Conservation (phyloP, 2,113 vertebrate genomes). For the Apus apus region DNA sequence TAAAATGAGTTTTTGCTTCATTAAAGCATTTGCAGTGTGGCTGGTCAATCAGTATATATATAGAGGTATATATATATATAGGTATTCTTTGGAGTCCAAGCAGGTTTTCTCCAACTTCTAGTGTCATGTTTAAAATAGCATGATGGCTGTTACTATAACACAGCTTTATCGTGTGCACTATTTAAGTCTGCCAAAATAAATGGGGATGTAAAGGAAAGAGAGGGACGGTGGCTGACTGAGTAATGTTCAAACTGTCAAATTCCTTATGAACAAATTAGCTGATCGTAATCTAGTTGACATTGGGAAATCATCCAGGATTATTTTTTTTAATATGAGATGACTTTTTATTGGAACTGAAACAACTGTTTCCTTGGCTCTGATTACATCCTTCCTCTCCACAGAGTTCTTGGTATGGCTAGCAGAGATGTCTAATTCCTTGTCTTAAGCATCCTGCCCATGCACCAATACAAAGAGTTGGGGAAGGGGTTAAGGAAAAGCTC, state of each 20-base stretch:
- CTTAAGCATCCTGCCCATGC: background rate
- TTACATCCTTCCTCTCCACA: conserved; percentile 42
- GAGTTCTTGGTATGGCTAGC: background rate
- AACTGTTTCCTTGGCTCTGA: conserved; percentile 18
- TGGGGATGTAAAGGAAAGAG: conserved; percentile 32
- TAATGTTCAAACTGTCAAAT: conserved; percentile 63
- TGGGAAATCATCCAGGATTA: conserved; percentile 54
- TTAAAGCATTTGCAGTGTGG: conserved; percentile 56
- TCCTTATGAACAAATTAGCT: conserved; percentile 69
- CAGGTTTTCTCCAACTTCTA: conserved; percentile 39
- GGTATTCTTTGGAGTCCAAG: background rate
- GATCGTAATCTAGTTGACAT: conserved; percentile 63
- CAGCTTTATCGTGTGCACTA: conserved; percentile 12
- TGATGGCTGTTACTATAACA: background rate
- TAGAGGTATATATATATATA: background rate
- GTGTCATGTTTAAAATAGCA: conserved; percentile 44
- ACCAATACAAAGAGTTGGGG: background rate
- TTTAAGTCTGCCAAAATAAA: conserved; percentile 49
- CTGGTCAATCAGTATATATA: background rate
- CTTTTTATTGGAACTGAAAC: conserved; percentile 57
- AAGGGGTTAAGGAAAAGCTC: background rate
- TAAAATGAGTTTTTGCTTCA: conserved; percentile 52
- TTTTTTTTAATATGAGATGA: conserved; percentile 10
- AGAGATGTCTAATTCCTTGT: background rate
- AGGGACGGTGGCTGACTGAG: conserved; percentile 4